Evolutionary conservation across 2,888 invertebrate genomes (phyloP).

Genomic region (Hypselothyrea guttata): DNA sequence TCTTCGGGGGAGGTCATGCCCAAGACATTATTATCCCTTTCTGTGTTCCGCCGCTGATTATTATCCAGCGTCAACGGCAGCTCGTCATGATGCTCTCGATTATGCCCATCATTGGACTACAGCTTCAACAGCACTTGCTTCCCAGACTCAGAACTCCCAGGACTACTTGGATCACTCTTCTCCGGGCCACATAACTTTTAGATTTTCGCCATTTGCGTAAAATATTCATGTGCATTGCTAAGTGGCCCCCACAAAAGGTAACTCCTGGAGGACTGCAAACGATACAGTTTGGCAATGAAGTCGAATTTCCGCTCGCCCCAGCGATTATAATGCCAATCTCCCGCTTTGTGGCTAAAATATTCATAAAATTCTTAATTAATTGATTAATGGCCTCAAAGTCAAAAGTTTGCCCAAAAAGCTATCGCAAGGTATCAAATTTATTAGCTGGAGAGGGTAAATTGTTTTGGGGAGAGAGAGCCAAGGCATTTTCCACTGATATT

Average conservation of each 20-base stretch:
- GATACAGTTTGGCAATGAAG: neutral
- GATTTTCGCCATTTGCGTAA: conserved; percentile 55
- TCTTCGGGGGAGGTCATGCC: too few relatives aligned
- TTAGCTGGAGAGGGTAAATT: conserved; percentile 2
- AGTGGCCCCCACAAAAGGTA: conserved; percentile 56
- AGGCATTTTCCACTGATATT: conserved; percentile 13
- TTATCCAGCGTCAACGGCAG: conserved; percentile 60
- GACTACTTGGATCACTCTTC: conserved; percentile 6
- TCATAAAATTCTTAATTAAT: conserved; percentile 78
- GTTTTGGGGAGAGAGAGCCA: neutral
- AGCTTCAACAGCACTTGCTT: neutral
- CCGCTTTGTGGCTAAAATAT: conserved; percentile 59
- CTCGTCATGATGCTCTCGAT: conserved; percentile 62
- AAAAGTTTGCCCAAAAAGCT: conserved; percentile 57
- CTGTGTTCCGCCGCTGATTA: conserved; percentile 52
- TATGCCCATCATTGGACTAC: conserved; percentile 40
- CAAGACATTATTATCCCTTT: conserved; percentile 70
- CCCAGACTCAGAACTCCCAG: conserved; percentile 9
- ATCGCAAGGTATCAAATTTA: conserved; percentile 59
- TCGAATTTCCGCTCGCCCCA: conserved; percentile 11
- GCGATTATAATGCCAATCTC: conserved; percentile 56
- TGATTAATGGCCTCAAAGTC: conserved; percentile 74
- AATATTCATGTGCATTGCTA: conserved; percentile 69
- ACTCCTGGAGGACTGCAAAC: conserved; percentile 30
- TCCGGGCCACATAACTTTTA: conserved; percentile 48